Percentiles rank a stretch among this genome's conserved stretches.
Conservation (phyloP, 2,797 vertebrate genomes). For the Manis crassicaudata region DNA sequence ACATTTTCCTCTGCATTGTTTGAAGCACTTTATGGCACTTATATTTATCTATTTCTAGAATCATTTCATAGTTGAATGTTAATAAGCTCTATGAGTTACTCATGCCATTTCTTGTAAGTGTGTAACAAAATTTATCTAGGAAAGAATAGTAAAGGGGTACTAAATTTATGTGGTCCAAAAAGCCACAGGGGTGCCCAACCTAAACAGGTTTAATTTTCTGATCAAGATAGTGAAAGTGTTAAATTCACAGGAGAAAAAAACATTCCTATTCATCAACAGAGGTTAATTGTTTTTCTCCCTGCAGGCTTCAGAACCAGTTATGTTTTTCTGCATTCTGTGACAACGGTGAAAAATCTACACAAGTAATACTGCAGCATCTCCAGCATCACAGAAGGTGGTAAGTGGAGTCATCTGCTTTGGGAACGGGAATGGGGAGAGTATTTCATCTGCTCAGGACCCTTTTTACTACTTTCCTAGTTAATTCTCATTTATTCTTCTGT, state of each 20-base stretch:
- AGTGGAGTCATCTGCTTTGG: not conserved
- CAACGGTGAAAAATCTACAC: not conserved
- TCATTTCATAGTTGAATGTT: not conserved
- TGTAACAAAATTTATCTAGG: not conserved
- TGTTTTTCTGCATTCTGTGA: not conserved
- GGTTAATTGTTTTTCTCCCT: not conserved
- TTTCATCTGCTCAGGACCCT: not conserved
- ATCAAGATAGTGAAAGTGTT: not conserved
- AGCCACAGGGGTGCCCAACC: not conserved
- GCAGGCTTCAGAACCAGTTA: not conserved
- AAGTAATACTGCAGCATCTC: not conserved
- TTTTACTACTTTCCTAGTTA: not conserved
- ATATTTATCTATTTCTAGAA: slow-evolving; percentile 5
- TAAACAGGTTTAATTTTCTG: not conserved
- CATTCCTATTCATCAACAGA: not conserved
- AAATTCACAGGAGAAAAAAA: not conserved
- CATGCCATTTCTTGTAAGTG: not conserved
- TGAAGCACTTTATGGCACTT: not conserved
- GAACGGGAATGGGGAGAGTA: not conserved
- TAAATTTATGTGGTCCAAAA: not conserved
- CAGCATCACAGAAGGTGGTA: not conserved
- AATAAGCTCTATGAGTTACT: not conserved
- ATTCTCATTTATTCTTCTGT: not conserved
- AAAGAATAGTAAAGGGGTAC: not conserved
- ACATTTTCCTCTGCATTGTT: not conserved